phyloP scores from a whole-genome alignment of 2,113 vertebrate species.

The Cromileptes altivelis region DNA sequence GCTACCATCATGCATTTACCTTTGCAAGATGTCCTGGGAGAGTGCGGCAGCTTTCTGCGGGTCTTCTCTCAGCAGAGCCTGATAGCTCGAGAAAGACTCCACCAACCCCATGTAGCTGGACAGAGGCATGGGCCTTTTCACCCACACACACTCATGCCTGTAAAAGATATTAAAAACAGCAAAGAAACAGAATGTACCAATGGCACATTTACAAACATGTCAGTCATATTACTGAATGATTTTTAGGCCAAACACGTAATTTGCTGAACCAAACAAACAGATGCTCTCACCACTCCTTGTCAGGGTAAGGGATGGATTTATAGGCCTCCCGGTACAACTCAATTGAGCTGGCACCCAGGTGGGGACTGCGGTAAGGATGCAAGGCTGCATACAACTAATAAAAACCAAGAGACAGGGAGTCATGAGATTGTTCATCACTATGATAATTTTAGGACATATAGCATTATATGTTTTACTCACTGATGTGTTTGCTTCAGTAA shows the following conservation, averaged over 20 bases:
- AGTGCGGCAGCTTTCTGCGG: conserved; percentile 81
- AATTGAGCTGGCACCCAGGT: conserved; percentile 62
- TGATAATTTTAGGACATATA: neutral
- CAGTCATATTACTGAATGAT: neutral
- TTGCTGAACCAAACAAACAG: neutral
- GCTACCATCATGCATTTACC: conserved; percentile 69
- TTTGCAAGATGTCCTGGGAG: conserved; percentile 81
- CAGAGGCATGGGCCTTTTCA: conserved; percentile 70
- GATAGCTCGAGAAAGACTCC: conserved; percentile 86
- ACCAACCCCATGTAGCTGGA: conserved; percentile 83
- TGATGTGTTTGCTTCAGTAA: neutral
- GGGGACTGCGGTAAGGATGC: conserved; percentile 57
- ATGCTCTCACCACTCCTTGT: conserved; percentile 88
- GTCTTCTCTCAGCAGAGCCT: conserved; percentile 77
- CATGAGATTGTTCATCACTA: neutral
- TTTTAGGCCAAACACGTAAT: neutral
- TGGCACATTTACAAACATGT: neutral
- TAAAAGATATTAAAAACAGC: neutral
- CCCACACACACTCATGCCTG: conserved; percentile 69
- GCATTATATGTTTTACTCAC: neutral
- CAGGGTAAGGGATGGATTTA: conserved; percentile 80
- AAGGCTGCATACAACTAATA: conserved; percentile 78
- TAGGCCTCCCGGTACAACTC: conserved; percentile 79
- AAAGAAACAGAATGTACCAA: neutral
- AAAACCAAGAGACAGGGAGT: conserved; percentile 8